Evolutionary conservation across 2,888 invertebrate species (phyloP).

Genomic region (Eilema sororculum): DNA sequence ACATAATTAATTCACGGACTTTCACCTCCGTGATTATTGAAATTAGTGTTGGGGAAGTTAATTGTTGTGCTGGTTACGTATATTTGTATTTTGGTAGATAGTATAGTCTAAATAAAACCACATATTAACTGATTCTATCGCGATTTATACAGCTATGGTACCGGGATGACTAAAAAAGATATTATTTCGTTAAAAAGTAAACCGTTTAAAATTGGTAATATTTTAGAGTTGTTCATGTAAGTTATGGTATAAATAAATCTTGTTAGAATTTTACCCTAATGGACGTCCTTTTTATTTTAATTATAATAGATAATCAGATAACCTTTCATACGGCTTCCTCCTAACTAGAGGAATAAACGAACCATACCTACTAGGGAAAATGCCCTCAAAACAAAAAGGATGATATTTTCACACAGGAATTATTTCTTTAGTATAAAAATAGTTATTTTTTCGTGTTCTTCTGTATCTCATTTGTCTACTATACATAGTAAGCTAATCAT

Average conservation of each 20-base stretch:
- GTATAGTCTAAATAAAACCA: not conserved
- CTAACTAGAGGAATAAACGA: not conserved
- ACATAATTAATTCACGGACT: slow-evolving; percentile 22
- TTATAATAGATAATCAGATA: not conserved
- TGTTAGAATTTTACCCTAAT: not conserved
- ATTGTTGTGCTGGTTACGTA: not conserved
- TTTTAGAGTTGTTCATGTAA: too few species aligned
- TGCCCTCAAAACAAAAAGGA: not conserved
- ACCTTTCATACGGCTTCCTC: not conserved
- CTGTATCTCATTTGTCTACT: too few species aligned
- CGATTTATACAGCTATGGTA: too few species aligned
- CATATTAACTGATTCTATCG: too few species aligned
- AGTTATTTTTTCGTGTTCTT: too few species aligned
- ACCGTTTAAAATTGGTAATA: too few species aligned
- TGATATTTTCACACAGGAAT: too few species aligned
- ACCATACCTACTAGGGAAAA: not conserved
- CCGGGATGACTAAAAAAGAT: too few species aligned
- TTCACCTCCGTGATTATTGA: slow-evolving; percentile 21
- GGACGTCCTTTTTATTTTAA: not conserved
- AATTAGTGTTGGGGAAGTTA: not conserved
- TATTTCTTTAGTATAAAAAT: too few species aligned
- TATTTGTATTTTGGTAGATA: not conserved
- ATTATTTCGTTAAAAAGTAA: too few species aligned
- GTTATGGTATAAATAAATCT: too few species aligned
- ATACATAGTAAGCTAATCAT: too few species aligned